Percentiles rank a stretch among this genome's conserved stretches.
phyloP scores from a whole-genome alignment of 2,797 vertebrate genomes.

The Siniperca scherzeri region DNA sequence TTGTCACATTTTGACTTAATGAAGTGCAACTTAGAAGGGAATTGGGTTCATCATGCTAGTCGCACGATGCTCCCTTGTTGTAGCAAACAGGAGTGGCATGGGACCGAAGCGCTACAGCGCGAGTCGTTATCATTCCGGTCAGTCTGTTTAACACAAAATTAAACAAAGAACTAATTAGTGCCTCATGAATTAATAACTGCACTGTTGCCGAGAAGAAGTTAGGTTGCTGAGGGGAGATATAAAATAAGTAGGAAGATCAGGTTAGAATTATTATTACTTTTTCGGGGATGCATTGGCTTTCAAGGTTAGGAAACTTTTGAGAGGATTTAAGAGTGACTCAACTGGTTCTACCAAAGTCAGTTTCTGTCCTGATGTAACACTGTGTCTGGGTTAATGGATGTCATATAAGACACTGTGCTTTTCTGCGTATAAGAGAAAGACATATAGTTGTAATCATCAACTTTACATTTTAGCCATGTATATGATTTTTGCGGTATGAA shows the following conservation, averaged over 20 bases:
- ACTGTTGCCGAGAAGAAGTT: conserved; percentile 99
- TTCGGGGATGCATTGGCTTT: conserved; percentile 83
- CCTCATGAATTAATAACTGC: conserved; percentile 99
- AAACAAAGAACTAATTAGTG: conserved; percentile 99
- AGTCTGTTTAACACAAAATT: conserved; percentile 99
- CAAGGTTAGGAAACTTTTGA: conserved; percentile 89
- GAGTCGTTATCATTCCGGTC: conserved; percentile 99
- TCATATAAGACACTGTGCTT: conserved; percentile 56
- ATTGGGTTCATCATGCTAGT: conserved; percentile 99
- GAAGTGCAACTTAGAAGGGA: conserved; percentile 99
- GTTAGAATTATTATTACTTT: conserved; percentile 92
- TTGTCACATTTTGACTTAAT: conserved; percentile 99
- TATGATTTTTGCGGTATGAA: conserved; percentile 13
- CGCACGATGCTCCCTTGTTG: conserved; percentile 99
- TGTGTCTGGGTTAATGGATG: conserved; percentile 67
- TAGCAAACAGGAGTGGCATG: conserved; percentile 99
- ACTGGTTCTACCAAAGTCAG: conserved; percentile 74
- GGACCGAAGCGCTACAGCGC: conserved; percentile 96
- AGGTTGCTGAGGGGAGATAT: conserved; percentile 99
- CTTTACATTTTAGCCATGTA: conserved; percentile 31
- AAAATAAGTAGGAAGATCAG: conserved; percentile 98
- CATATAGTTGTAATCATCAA: conserved; percentile 7
- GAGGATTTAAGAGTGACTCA: conserved; percentile 84
- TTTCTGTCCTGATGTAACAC: conserved; percentile 67
- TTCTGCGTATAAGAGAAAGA: conserved; percentile 39